Base-by-base conservation (phyloP, 1,140 invertebrate species). In the Nephila pilipes region DNA sequence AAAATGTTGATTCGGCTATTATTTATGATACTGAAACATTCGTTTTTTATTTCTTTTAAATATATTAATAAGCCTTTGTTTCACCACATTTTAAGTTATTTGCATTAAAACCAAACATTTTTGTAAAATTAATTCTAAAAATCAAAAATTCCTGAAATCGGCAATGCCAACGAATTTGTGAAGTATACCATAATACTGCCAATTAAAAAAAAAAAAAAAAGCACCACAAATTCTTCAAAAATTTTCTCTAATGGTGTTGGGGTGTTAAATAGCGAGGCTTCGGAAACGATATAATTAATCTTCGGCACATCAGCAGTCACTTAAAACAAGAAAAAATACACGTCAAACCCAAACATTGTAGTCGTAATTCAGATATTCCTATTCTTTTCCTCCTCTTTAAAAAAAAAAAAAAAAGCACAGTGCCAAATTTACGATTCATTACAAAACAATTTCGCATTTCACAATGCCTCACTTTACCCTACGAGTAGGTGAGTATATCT, bases 361-460 rank as follows among this genome's bases (percentile, higher is more conserved):
- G 69, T 36, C 69, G 69, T 75, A 75, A 75, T 29, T 75, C 63
- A 12, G 0, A 2, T 12, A 2, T 36, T 75, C 4, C 25, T 32
- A 32, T 16, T 36, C 6, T 16, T 16, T 69, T 14, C 5, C 20
- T 60, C 0, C 32, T 36, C 32, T 18, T 75, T 16, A 16, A 18
- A 16, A 16, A 14, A 29, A 32, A 18, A 18, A 6, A 18, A 36
- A 32, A 75, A 32, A 4, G 14, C 14, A 16, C 29, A 32, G 29
- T 75, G 69, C 69, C 69, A 75, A 75, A 36, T 18, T 32, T 29
- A 75, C 69, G 69, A 75, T 32, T 75, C 69, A 75, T 75, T 75
- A 75, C 69, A 75, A 36, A 20, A 36, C 69, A 75, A 75, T 75
- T 75, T 36, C 69, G 36, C 25, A 75, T 18, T 65, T 14, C 63